Evolutionary conservation across 1,140 invertebrate species (phyloP).

Genomic region (Oncopodura yosiiana): DNA sequence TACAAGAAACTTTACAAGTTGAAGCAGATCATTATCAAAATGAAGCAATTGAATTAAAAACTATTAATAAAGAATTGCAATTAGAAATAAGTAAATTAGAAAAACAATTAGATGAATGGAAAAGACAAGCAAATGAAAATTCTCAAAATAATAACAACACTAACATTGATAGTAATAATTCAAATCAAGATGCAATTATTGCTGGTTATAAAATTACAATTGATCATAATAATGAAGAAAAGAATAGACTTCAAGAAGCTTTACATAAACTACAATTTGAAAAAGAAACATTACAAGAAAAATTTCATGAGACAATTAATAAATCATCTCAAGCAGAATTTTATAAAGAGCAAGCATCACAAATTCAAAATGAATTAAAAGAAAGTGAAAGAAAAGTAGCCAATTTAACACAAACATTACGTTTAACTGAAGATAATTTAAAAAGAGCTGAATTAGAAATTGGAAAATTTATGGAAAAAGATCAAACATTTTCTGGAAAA

Average conservation of each 20-base stretch:
- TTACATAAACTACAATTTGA: not conserved
- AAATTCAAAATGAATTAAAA: slow-evolving; percentile 5
- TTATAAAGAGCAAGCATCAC: not conserved
- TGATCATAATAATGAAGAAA: too few species aligned
- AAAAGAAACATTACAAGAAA: not conserved
- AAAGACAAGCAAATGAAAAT: not conserved
- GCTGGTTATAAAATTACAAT: too few species aligned
- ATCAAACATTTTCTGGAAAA: not conserved
- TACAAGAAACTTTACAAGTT: not conserved
- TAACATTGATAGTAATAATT: too few species aligned
- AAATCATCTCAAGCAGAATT: slow-evolving; percentile 3
- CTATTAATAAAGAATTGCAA: not conserved
- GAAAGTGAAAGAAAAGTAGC: not conserved
- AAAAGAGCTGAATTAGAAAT: not conserved
- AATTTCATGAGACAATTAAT: too few species aligned
- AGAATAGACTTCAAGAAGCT: not conserved
- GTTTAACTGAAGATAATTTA: not conserved
- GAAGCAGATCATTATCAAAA: not conserved
- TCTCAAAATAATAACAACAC: not conserved
- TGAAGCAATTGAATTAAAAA: not conserved
- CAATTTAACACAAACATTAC: not conserved
- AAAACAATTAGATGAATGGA: not conserved
- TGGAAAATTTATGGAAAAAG: not conserved
- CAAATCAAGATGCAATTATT: too few species aligned
- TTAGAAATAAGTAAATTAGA: not conserved